These are phyloP conservation scores for Karalla daura DNA, from an alignment of 2,797 vertebrate genomes.

Conservation along the genomic window DNA sequence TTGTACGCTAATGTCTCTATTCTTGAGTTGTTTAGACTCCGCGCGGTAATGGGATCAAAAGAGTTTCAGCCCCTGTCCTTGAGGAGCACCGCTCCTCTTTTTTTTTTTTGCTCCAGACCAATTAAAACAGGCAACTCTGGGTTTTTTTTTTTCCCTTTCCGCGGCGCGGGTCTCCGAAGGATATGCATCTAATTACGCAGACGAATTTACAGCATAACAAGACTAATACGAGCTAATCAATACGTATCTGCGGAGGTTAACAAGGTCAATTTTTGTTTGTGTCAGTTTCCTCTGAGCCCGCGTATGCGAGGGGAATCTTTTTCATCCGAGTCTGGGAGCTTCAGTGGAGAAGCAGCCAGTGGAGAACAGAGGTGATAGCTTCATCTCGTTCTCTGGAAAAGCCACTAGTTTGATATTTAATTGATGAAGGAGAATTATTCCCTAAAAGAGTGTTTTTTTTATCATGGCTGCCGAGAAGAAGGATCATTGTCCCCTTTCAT, in stretches of 20 bases:
- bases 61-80: slow-evolving; percentile 50
- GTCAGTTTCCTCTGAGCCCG: slow-evolving; percentile 31
- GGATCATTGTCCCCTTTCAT: slow-evolving; percentile 79
- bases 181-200: slow-evolving; percentile 56
- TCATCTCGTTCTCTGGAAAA: slow-evolving; percentile 67
- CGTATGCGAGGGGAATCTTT: slow-evolving; percentile 40
- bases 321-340: slow-evolving; percentile 57
- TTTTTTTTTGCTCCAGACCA: slow-evolving; percentile 42
- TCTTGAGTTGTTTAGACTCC: slow-evolving; percentile 28
- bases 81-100: slow-evolving; percentile 41
- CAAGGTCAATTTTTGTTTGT: slow-evolving; percentile 51
- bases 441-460: slow-evolving; percentile 72
- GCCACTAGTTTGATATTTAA: slow-evolving; percentile 78
- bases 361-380: slow-evolving; percentile 73
- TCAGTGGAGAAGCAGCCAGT: slow-evolving; percentile 54
- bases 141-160: no score
- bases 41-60: slow-evolving; percentile 43
- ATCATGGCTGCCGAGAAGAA: slow-evolving; percentile 70
- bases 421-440: slow-evolving; percentile 81
- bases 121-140: slow-evolving; percentile 58
- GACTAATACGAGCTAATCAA: slow-evolving; percentile 53
- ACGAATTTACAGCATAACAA: slow-evolving; percentile 49
- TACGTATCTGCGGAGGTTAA: slow-evolving; percentile 52
- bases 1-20: slow-evolving; percentile 30
- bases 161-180: slow-evolving; percentile 42